These are phyloP conservation scores for Disparrhopalites patrizii DNA, from an alignment of 2,888 invertebrate species.

Conservation along the genomic window DNA sequence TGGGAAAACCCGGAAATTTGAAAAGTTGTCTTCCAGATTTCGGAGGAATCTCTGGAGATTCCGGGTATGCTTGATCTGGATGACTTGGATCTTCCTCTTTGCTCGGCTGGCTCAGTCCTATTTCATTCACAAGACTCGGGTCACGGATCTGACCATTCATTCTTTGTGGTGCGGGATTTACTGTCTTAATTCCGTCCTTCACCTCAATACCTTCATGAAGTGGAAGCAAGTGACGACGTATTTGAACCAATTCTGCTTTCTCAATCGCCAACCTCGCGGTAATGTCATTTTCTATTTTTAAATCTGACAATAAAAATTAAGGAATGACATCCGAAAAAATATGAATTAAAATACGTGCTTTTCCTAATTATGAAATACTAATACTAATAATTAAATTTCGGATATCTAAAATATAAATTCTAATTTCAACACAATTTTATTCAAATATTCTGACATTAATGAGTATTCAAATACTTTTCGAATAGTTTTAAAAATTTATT, in stretches of 20 bases:
- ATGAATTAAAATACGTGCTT: too few relatives aligned
- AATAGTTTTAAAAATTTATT: too few relatives aligned
- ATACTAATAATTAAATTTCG: too few relatives aligned
- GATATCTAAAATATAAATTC: too few relatives aligned
- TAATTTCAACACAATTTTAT: too few relatives aligned
- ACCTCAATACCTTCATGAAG: background rate
- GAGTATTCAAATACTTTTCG: too few relatives aligned
- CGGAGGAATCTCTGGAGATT: background rate
- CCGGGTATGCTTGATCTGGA: background rate
- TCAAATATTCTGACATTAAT: too few relatives aligned
- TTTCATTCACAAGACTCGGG: background rate
- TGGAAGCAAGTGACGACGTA: background rate
- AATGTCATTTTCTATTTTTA: too few relatives aligned
- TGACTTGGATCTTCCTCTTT: background rate
- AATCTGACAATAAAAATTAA: too few relatives aligned
- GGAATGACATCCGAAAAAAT: too few relatives aligned
- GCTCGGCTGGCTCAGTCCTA: background rate
- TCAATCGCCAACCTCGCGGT: background rate
- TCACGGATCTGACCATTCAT: constrained; percentile 3
- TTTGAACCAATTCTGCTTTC: background rate
- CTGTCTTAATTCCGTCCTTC: background rate
- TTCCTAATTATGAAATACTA: too few relatives aligned
- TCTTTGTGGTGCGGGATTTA: background rate
- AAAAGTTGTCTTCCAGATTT: background rate
- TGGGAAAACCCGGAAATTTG: background rate